Evolutionary conservation across 2,888 invertebrate species (phyloP).

Genomic region (Drepana falcataria): DNA sequence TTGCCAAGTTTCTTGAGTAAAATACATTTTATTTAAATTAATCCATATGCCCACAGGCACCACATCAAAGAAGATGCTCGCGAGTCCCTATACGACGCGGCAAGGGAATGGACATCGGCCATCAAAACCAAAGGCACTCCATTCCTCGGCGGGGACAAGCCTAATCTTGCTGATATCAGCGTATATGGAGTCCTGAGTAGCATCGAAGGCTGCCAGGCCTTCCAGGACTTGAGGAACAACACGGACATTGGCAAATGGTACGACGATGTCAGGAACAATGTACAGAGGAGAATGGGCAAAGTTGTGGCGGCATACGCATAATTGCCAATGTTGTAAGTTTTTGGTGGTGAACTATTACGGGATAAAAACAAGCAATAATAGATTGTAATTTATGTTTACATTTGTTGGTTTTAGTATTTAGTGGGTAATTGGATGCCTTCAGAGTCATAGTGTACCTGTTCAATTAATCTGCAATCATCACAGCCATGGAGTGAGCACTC

Average conservation of each 20-base stretch:
- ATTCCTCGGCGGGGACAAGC: conserved; percentile 92
- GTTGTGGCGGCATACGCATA: conserved; percentile 32
- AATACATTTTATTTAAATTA: too few species aligned
- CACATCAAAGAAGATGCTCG: conserved; percentile 92
- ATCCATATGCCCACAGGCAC: conserved; percentile 74
- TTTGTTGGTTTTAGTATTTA: too few species aligned
- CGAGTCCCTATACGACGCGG: conserved; percentile 92
- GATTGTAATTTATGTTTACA: too few species aligned
- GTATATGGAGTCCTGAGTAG: conserved; percentile 94
- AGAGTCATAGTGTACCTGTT: too few species aligned
- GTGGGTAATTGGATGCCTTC: too few species aligned
- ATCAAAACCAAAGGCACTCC: conserved; percentile 82
- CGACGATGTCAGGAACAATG: conserved; percentile 82
- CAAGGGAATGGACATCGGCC: conserved; percentile 87
- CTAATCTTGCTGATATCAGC: conserved; percentile 94
- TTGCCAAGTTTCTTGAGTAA: too few species aligned
- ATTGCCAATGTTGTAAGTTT: not conserved
- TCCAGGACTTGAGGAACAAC: conserved; percentile 86
- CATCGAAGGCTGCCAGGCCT: conserved; percentile 95
- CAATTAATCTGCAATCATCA: too few species aligned
- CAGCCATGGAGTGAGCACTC: too few species aligned
- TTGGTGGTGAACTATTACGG: too few species aligned
- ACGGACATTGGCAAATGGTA: conserved; percentile 91
- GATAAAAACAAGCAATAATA: too few species aligned
- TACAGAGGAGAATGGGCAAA: conserved; percentile 79